phyloP scores from a whole-genome alignment of 2,113 vertebrate genomes.

The Spilogale gracilis region DNA sequence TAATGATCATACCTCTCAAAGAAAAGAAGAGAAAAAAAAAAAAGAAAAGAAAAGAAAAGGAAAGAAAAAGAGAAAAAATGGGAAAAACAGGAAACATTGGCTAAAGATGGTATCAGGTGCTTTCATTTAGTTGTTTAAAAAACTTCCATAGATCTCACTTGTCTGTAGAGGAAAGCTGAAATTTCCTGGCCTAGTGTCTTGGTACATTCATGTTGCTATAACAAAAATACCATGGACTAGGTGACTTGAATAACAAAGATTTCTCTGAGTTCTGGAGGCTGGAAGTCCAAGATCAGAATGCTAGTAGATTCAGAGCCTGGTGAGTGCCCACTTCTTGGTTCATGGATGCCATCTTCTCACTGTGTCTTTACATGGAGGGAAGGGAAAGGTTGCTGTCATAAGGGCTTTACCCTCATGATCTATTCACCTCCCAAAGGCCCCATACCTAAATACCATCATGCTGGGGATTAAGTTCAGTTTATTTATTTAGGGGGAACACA shows the following conservation, averaged over 20 bases:
- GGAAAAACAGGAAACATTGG: neutral
- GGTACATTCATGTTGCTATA: neutral
- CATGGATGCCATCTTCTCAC: neutral
- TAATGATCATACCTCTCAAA: neutral
- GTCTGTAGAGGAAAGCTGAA: neutral
- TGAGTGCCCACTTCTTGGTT: neutral
- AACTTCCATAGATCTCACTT: neutral
- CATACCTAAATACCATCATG: neutral
- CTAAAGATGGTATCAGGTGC: neutral
- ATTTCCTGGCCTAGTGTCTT: neutral
- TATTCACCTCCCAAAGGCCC: neutral
- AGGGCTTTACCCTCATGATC: neutral
- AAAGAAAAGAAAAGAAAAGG: neutral
- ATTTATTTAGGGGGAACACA: neutral
- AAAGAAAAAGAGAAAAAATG: neutral
- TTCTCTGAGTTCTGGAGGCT: neutral
- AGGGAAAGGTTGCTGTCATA: neutral
- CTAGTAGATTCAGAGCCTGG: neutral
- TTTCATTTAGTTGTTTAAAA: neutral
- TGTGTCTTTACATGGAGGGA: neutral
- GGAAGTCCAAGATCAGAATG: too few species aligned
- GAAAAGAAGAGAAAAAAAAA: neutral
- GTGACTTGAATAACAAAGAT: too few species aligned
- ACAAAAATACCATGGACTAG: neutral
- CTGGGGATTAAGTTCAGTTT: neutral